These are phyloP conservation scores for Aromia moschata DNA, from an alignment of 2,888 invertebrate species.

Conservation along the genomic window DNA sequence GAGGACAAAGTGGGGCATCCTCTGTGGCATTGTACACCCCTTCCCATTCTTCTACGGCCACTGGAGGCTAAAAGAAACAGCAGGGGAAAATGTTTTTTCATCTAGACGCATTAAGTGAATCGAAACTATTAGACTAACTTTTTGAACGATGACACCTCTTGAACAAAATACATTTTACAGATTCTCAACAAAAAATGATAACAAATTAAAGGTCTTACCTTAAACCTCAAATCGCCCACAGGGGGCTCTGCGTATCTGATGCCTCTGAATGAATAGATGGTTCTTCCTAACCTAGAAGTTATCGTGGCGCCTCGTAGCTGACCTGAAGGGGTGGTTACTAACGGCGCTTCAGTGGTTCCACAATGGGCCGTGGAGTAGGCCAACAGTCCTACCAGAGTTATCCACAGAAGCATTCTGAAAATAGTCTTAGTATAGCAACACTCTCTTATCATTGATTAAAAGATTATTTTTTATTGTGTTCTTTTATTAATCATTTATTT, in stretches of 20 bases:
- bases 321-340: conserved; percentile 48
- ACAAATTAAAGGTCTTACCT: no score
- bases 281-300: conserved; percentile 49
- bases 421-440: no score
- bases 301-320: conserved; percentile 50
- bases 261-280: conserved; percentile 52
- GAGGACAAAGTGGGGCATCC: conserved; percentile 59
- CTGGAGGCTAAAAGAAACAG: conserved; percentile 59
- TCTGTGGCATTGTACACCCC: conserved; percentile 56
- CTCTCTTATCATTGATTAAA: no score
- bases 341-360: conserved; percentile 33
- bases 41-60: conserved; percentile 56
- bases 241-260: conserved; percentile 54
- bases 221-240: conserved; percentile 57
- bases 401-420: conserved; percentile 28
- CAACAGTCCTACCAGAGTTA: conserved; percentile 19
- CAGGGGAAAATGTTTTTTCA: no score
- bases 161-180: no score
- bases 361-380: conserved; percentile 33
- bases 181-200: no score
- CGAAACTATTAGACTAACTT: no score
- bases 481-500: no score
- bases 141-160: no score
- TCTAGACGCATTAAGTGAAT: no score
- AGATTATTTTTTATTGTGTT: no score